phyloP scores from a whole-genome alignment of 1,140 invertebrate species.

The Drosophila novamexicana region DNA sequence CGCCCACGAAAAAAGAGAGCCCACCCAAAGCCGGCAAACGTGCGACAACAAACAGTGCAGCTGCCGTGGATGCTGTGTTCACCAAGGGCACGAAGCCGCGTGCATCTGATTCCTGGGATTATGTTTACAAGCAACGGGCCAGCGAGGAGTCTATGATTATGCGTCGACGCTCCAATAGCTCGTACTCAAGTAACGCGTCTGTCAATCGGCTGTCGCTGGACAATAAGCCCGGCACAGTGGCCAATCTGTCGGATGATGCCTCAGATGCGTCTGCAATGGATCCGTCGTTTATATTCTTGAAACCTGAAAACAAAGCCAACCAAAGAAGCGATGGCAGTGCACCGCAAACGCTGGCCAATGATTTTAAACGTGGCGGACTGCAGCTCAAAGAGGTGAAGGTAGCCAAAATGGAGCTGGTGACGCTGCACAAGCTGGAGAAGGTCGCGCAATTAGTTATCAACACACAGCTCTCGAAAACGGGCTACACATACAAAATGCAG shows the following conservation, averaged over 20 bases:
- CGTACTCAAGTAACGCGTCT: constrained; percentile 90
- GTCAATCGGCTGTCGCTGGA: constrained; percentile 81
- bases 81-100: constrained; percentile 75
- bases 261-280: constrained; percentile 38
- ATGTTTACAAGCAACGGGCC: constrained; percentile 86
- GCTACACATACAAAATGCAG: constrained; percentile 87
- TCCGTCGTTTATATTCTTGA: constrained; percentile 68
- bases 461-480: constrained; percentile 86
- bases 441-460: constrained; percentile 88
- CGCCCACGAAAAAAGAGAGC: constrained; percentile 64
- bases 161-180: constrained; percentile 91
- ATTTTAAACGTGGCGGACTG: constrained; percentile 49
- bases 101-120: constrained; percentile 86
- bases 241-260: constrained; percentile 56
- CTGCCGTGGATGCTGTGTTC: constrained; percentile 32
- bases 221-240: constrained; percentile 42
- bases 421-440: constrained; percentile 87
- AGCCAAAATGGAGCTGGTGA: constrained; percentile 82
- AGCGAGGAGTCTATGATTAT: constrained; percentile 91
- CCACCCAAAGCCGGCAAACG: constrained; percentile 11
- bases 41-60: constrained; percentile 19
- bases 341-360: constrained; percentile 63
- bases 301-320: constrained; percentile 75
- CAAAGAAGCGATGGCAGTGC: constrained; percentile 57
- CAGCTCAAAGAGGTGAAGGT: constrained; percentile 25